phyloP scores from a whole-genome alignment of 2,888 invertebrate species.

The Chymomyza procnemis region DNA sequence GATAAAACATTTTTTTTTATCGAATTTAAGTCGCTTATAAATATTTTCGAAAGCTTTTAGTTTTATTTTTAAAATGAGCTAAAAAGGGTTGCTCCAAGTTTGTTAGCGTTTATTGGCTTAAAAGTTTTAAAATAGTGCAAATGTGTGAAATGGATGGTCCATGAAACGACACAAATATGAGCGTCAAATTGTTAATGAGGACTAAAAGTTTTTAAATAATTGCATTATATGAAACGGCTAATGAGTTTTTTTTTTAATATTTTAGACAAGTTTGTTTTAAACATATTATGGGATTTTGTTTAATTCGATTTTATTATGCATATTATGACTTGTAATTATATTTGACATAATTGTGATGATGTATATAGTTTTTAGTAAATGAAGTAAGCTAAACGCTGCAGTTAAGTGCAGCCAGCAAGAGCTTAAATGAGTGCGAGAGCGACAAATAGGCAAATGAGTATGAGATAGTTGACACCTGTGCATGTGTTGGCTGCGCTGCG shows the following conservation, averaged over 20 bases:
- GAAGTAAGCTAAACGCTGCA: too few species aligned
- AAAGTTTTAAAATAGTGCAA: neutral
- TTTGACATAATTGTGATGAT: conserved; percentile 9
- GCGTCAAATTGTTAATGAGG: neutral
- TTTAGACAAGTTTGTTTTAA: neutral
- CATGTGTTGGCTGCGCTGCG: too few species aligned
- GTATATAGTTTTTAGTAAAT: too few species aligned
- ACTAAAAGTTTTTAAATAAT: neutral
- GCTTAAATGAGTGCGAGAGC: too few species aligned
- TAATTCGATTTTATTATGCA: neutral
- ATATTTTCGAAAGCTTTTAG: neutral
- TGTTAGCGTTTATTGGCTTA: neutral
- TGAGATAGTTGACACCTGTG: too few species aligned
- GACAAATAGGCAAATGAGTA: too few species aligned
- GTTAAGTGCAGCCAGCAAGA: too few species aligned
- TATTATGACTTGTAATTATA: neutral
- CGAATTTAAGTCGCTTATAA: neutral
- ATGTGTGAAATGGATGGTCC: neutral
- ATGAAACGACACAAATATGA: too few species aligned
- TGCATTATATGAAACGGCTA: neutral
- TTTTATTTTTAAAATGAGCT: conserved; percentile 2
- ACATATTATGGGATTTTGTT: neutral
- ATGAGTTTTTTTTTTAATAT: neutral
- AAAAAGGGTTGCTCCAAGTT: neutral
- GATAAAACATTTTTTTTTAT: conserved; percentile 37